Base-by-base conservation (phyloP, 2,888 invertebrate genomes). In the Clusia tigrina region DNA sequence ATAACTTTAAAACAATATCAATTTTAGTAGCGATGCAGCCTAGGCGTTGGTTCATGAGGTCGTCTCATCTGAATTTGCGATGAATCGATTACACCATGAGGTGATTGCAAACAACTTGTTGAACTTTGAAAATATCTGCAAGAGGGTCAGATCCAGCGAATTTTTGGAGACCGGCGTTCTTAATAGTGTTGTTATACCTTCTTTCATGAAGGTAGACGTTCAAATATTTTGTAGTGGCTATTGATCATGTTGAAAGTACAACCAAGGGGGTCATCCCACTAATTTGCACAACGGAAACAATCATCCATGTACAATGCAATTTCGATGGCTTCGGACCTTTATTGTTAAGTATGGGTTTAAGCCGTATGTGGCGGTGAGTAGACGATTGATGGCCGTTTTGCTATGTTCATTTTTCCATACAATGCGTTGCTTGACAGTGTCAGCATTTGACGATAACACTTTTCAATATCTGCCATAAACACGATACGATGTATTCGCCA, bases 391-490 rank as follows among this genome's bases (percentile, higher is more conserved):
- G 23, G 5, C 20, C 1, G 24, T 26, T 37, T 15, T 20, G 23
- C 17, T 37, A 18, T 22, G 37, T 53, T n/a, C 59, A 51, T 24
- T 53, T 59, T 32, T 23, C 59, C 25, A 51, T 22, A n/a, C 58
- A 24, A 23, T 54, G 54, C 26, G 54, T 37, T 54, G 48, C 37
- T 37, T 37, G 46, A 52, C 59, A 6, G 46, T 26, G 59, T 55
- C 63, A 26, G 55, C 17, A 20, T 52, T 12, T 62, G 52, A 15
- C 53, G 51, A 57, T 54, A 65, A 2, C 57, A 62, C 17, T 62
- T 65, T 32, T 62, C 57, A n/a, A 62, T 65, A 24, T 65, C 65
- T 15, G 65, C 62, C 48, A 59, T 65, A 23, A 62, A 53, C 3
- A 51, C 62, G 17, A 65, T 57, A 18, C 53, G 54, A 54, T 62